A percentile compares a stretch with the other conserved stretches of the same genome.
phyloP scores from a whole-genome alignment of 2,888 invertebrate species.

The Tridacna gigas region DNA sequence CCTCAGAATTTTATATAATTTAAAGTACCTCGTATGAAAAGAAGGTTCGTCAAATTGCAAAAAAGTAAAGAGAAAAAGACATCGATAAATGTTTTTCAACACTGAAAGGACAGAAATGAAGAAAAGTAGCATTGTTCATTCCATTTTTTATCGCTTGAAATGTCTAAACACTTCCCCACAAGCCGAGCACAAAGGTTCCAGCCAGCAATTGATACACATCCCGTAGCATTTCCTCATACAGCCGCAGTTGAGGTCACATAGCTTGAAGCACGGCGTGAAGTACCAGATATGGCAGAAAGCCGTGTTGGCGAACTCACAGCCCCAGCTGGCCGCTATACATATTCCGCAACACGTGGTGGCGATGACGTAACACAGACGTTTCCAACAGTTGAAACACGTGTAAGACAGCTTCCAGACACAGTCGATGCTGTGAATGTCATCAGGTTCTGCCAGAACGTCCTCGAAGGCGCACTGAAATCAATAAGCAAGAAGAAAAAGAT shows the following conservation, averaged over 20 bases:
- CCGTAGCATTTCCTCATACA: constrained; percentile 84
- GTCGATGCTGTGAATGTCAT: constrained; percentile 85
- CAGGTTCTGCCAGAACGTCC: constrained; percentile 76
- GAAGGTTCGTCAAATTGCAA: too few relatives aligned
- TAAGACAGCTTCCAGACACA: constrained; percentile 90
- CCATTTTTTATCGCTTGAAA: constrained; percentile 39
- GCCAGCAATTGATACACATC: constrained; percentile 85
- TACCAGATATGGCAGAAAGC: constrained; percentile 90
- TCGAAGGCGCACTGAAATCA: constrained; percentile 73
- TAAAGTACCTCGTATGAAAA: too few relatives aligned
- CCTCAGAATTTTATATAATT: too few relatives aligned
- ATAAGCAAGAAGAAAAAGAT: background rate
- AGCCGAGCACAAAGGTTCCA: constrained; percentile 73
- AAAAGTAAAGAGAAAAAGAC: too few relatives aligned
- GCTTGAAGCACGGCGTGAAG: constrained; percentile 89
- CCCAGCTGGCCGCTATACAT: constrained; percentile 88
- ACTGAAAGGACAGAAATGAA: too few relatives aligned
- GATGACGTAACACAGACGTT: constrained; percentile 89
- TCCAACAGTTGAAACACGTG: constrained; percentile 88
- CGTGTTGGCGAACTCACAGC: constrained; percentile 85
- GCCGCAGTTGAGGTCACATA: constrained; percentile 87
- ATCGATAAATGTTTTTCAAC: too few relatives aligned
- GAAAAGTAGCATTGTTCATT: too few relatives aligned
- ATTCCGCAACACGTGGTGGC: constrained; percentile 89
- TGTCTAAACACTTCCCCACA: constrained; percentile 67